Conservation (phyloP, 2,797 vertebrate genomes). For the Amphiprion clarkii region DNA sequence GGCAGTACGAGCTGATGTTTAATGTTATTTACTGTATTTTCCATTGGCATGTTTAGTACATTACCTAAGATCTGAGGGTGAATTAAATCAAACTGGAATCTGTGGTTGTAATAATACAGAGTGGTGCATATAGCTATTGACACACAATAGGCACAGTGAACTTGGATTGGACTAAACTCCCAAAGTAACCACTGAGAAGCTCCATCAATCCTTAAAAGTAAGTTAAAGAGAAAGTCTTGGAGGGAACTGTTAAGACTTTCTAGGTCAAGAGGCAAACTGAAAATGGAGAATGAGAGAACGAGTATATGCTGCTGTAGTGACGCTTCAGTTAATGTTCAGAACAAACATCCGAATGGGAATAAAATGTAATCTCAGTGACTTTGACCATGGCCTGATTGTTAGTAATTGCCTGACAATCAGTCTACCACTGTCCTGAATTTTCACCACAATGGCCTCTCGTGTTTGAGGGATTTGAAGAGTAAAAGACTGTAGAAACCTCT, state of each 20-base stretch:
- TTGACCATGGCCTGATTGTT: neutral
- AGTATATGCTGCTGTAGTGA: neutral
- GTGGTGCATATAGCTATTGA: too few relatives aligned
- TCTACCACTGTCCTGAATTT: neutral
- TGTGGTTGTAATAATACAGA: too few relatives aligned
- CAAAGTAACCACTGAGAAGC: too few relatives aligned
- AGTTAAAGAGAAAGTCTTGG: neutral
- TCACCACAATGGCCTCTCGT: neutral
- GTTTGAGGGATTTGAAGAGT: neutral
- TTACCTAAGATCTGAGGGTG: too few relatives aligned
- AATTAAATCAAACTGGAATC: too few relatives aligned
- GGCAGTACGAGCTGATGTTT: too few relatives aligned
- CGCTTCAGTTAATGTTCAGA: neutral
- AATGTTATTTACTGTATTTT: too few relatives aligned
- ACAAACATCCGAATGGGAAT: neutral
- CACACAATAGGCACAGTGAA: too few relatives aligned
- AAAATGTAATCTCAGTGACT: too few relatives aligned
- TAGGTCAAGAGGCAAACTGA: neutral
- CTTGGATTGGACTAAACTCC: too few relatives aligned
- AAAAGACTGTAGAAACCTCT: neutral
- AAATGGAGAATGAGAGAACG: neutral
- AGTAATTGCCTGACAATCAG: neutral
- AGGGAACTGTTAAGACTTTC: neutral
- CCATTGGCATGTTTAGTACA: too few relatives aligned
- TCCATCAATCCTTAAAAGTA: too few relatives aligned